These are phyloP conservation scores for Pheosia gnoma DNA, from an alignment of 2,888 invertebrate species.

Conservation along the genomic window DNA sequence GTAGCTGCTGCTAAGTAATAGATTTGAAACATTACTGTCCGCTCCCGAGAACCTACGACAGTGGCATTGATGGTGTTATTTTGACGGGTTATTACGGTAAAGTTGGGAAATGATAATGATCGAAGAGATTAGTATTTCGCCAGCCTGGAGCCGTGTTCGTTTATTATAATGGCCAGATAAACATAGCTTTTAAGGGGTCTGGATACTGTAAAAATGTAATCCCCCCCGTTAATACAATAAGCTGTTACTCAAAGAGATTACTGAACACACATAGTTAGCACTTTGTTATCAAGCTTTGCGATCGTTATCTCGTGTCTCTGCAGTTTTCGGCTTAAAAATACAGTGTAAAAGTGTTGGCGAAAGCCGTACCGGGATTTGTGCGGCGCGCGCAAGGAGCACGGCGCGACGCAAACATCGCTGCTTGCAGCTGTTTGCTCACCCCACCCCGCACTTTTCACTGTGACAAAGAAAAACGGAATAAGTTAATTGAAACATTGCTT, in stretches of 20 bases:
- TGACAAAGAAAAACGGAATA: background rate
- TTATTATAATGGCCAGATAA: too few species aligned
- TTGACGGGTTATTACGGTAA: background rate
- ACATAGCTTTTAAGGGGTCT: too few species aligned
- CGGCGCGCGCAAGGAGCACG: background rate
- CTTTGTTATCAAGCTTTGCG: conserved; percentile 24
- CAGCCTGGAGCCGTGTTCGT: too few species aligned
- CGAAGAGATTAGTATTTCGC: too few species aligned
- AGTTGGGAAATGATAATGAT: too few species aligned
- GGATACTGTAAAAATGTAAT: too few species aligned
- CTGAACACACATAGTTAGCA: conserved; percentile 16
- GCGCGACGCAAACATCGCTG: background rate
- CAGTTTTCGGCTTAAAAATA: conserved; percentile 19
- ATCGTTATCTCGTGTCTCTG: conserved; percentile 15
- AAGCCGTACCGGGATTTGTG: background rate
- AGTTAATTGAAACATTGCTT: background rate
- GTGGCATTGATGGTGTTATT: background rate
- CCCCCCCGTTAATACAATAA: background rate
- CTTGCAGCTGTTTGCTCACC: background rate
- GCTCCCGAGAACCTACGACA: background rate
- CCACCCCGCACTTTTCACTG: background rate
- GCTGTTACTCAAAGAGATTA: conserved; percentile 7
- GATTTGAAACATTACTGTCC: background rate
- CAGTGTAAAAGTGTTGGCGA: background rate
- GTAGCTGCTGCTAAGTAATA: background rate